Conservation (phyloP, 2,797 vertebrate genomes). For the Enteromius paludinosus region DNA sequence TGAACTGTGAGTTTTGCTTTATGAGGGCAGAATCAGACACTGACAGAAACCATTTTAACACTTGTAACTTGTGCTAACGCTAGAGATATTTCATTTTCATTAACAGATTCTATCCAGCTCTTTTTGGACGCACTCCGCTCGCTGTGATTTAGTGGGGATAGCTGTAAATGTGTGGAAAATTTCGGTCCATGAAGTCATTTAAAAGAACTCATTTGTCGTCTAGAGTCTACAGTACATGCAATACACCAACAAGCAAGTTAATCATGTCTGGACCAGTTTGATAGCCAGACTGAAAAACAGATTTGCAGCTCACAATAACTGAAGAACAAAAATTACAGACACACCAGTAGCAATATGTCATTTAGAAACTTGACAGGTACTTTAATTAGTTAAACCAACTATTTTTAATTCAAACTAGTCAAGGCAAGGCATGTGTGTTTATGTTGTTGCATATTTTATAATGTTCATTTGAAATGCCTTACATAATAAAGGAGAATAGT, state of each 20-base stretch:
- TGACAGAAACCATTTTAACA: neutral
- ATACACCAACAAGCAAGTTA: constrained; percentile 11
- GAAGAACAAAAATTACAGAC: constrained; percentile 21
- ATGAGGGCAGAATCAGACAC: neutral
- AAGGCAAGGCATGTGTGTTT: neutral
- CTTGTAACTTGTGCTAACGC: neutral
- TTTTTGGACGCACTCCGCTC: neutral
- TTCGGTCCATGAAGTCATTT: constrained; percentile 4
- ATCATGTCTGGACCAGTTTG: constrained; percentile 47
- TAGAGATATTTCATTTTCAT: neutral
- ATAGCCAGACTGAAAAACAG: constrained; percentile 34
- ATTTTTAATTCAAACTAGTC: neutral
- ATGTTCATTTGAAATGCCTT: neutral
- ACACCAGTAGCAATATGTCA: constrained; percentile 34
- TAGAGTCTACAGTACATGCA: constrained; percentile 5
- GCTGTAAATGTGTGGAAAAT: constrained; percentile 14
- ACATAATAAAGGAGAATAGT: neutral
- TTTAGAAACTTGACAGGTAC: constrained; percentile 27
- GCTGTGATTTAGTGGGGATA: neutral
- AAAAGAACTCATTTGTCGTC: neutral
- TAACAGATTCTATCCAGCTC: neutral
- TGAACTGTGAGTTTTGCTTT: constrained; percentile 10
- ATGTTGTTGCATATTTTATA: neutral
- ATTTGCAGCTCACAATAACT: constrained; percentile 26
- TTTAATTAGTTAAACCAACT: constrained; percentile 19